Evolutionary conservation across 2,797 vertebrate genomes (phyloP).

Genomic region (Argyrosomus regius): DNA sequence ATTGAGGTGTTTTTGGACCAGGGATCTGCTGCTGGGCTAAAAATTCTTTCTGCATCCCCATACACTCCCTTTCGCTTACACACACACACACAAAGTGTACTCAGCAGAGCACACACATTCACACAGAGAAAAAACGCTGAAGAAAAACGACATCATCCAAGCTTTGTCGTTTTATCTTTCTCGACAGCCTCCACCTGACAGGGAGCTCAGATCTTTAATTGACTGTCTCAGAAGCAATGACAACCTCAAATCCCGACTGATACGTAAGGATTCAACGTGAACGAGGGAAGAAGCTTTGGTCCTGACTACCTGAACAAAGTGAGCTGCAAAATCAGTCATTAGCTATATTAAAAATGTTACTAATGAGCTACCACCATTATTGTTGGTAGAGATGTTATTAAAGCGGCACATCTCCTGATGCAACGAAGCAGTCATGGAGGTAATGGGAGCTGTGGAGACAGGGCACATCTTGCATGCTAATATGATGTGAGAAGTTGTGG

Average conservation of each 20-base stretch:
- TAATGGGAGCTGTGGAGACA: constrained; percentile 45
- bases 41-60: constrained; percentile 3
- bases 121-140: constrained; percentile 32
- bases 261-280: constrained; percentile 16
- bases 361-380: constrained; percentile 55
- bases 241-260: constrained; percentile 57
- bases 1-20: constrained; percentile 49
- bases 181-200: constrained; percentile 58
- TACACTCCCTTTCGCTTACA: not conserved
- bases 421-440: constrained; percentile 59
- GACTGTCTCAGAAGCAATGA: constrained; percentile 61
- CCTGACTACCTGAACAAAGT: constrained; percentile 34
- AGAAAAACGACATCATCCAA: constrained; percentile 50
- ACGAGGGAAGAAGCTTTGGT: constrained; percentile 9
- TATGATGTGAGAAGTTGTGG: constrained; percentile 54
- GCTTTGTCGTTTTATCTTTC: constrained; percentile 56
- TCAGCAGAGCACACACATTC: constrained; percentile 23
- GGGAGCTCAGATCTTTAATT: constrained; percentile 74
- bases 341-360: constrained; percentile 42
- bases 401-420: constrained; percentile 58
- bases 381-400: constrained; percentile 38
- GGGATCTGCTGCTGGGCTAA: constrained; percentile 31
- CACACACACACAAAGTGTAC: constrained; percentile 2
- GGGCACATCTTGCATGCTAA: constrained; percentile 53
- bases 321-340: constrained; percentile 36